A percentile compares a stretch with the other conserved stretches of the same genome.
Conservation (phyloP, 2,113 vertebrate species). For the Lichenostomus cassidix region DNA sequence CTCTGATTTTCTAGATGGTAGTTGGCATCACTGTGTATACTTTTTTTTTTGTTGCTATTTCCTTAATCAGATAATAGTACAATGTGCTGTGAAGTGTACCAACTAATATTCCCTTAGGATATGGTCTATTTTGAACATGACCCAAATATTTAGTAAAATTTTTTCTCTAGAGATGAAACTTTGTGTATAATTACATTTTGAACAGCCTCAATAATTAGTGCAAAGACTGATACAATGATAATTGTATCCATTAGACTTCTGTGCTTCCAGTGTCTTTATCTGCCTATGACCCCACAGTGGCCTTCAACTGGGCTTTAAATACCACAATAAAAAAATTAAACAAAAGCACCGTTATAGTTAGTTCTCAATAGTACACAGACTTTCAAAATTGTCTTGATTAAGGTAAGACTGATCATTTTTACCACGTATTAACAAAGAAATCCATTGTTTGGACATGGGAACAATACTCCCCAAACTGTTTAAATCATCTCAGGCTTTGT, state of each 20-base stretch:
- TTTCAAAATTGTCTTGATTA: background rate
- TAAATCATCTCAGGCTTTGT: background rate
- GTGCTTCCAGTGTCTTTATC: background rate
- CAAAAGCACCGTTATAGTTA: background rate
- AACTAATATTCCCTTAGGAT: background rate
- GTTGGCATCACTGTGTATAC: background rate
- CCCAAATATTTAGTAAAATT: background rate
- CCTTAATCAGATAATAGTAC: background rate
- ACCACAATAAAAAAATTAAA: background rate
- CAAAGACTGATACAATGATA: background rate
- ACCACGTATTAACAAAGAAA: background rate
- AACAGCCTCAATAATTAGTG: background rate
- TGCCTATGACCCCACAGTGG: background rate
- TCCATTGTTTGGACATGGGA: background rate
- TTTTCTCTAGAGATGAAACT: background rate
- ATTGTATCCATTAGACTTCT: background rate
- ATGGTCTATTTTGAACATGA: background rate
- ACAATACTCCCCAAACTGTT: background rate
- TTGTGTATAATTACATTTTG: conserved; percentile 1
- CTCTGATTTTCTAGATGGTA: background rate
- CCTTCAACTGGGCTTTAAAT: conserved; percentile 24
- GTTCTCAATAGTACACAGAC: background rate
- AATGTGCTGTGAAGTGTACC: background rate
- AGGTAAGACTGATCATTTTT: background rate
- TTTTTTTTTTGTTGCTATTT: background rate